phyloP scores from a whole-genome alignment of 2,888 invertebrate genomes.

The Tipula confusa region DNA sequence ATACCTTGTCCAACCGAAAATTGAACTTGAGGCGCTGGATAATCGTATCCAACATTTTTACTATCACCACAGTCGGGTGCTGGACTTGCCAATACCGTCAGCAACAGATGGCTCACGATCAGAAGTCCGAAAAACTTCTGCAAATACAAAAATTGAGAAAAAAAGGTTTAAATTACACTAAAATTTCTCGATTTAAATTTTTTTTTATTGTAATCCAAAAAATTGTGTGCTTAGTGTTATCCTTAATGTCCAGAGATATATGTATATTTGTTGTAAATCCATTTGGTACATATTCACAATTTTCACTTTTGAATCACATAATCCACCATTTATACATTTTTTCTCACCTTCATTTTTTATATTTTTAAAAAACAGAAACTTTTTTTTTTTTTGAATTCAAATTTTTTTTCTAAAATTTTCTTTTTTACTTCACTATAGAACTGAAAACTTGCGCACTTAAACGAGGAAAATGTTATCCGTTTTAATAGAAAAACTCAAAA shows the following conservation, averaged over 20 bases:
- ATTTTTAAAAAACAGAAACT: background rate
- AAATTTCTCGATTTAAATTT: background rate
- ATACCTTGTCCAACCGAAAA: conserved; percentile 49
- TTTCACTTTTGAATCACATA: conserved; percentile 17
- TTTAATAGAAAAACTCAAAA: conserved; percentile 31
- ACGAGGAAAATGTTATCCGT: background rate
- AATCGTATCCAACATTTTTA: conserved; percentile 51
- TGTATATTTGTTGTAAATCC: conserved; percentile 14
- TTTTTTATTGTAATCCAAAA: background rate
- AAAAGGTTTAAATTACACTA: background rate
- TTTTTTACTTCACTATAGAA: background rate
- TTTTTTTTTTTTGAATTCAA: background rate
- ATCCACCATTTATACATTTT: background rate
- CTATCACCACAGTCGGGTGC: conserved; percentile 44
- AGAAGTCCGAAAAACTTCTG: conserved; percentile 43
- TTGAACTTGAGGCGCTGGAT: conserved; percentile 55
- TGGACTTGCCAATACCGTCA: conserved; percentile 39
- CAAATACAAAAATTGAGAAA: conserved; percentile 30
- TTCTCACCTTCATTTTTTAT: conserved; percentile 29
- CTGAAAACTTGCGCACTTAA: background rate
- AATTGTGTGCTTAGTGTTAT: background rate
- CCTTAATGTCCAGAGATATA: conserved; percentile 21
- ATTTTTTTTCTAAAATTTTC: background rate
- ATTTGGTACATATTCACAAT: background rate
- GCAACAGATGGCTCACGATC: conserved; percentile 42